Percentiles rank a stretch among this genome's conserved stretches.
Evolutionary conservation across 1,140 invertebrate genomes (phyloP).

Genomic region (Steinernema feltiae): DNA sequence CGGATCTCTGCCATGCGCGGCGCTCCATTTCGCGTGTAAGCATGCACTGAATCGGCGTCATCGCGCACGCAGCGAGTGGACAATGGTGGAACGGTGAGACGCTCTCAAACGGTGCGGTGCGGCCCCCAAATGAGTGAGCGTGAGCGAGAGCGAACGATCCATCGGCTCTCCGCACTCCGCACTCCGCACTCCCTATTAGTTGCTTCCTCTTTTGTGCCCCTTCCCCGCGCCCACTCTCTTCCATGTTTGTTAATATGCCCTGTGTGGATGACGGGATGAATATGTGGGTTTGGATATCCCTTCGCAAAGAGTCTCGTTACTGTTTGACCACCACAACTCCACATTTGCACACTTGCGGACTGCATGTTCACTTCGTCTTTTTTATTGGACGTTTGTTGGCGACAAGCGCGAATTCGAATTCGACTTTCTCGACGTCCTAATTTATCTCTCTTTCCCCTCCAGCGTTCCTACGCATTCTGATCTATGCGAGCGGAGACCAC

Average conservation of each 20-base stretch:
- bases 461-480: conserved; percentile 11
- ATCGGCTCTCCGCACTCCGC: neutral
- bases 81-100: neutral
- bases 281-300: neutral
- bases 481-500: neutral
- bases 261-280: neutral
- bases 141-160: neutral
- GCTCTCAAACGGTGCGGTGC: neutral
- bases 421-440: conserved; percentile 8
- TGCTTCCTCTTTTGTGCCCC: neutral
- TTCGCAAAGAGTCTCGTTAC: conserved; percentile 7
- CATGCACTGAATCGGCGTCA: neutral
- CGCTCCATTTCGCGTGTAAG: neutral
- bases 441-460: conserved; percentile 10
- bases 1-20: neutral
- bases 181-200: neutral
- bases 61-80: neutral
- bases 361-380: conserved; percentile 4
- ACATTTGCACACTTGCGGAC: conserved; percentile 1
- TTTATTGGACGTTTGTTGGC: conserved; percentile 14
- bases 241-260: conserved; percentile 15
- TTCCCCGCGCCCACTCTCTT: neutral
- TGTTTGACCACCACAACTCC: conserved; percentile 8
- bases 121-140: neutral
- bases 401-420: conserved; percentile 1